Evolutionary conservation across 2,888 invertebrate species (phyloP).

Genomic region (Cremastinae sp.): DNA sequence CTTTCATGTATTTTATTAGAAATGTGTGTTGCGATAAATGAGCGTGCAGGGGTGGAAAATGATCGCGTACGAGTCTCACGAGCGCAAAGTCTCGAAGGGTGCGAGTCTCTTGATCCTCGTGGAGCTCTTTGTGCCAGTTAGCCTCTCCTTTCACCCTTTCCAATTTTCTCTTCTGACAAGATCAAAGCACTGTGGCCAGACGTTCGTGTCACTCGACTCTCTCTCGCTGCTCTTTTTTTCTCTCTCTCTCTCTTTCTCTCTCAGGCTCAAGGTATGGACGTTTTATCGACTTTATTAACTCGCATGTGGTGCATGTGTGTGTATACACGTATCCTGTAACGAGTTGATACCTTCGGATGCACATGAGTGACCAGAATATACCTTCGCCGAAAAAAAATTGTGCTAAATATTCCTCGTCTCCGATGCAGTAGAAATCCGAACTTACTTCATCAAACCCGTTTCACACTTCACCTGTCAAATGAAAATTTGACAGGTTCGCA

Average conservation of each 20-base stretch:
- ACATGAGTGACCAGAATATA: background rate
- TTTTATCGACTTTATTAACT: background rate
- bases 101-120: conserved; percentile 53
- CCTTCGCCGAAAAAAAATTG: background rate
- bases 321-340: no score
- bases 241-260: no score
- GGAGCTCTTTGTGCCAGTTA: conserved; percentile 69
- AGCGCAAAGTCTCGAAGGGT: conserved; percentile 52
- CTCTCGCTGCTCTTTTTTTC: conserved; percentile 11
- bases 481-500: background rate
- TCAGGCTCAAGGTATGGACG: no score
- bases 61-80: conserved; percentile 62
- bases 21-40: conserved; percentile 9
- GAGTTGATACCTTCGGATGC: no score
- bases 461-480: background rate
- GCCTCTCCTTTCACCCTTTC: conserved; percentile 64
- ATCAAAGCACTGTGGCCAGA: conserved; percentile 68
- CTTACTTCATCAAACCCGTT: no score
- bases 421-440: no score
- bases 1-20: conserved; percentile 5
- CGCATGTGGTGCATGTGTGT: background rate
- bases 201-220: conserved; percentile 37
- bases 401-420: background rate
- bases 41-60: conserved; percentile 13
- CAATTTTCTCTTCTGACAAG: conserved; percentile 63